Evolutionary conservation across 1,140 invertebrate genomes (phyloP), one percentile per base, ranked within the genome.

Genomic region (Coptotermes formosanus): DNA sequence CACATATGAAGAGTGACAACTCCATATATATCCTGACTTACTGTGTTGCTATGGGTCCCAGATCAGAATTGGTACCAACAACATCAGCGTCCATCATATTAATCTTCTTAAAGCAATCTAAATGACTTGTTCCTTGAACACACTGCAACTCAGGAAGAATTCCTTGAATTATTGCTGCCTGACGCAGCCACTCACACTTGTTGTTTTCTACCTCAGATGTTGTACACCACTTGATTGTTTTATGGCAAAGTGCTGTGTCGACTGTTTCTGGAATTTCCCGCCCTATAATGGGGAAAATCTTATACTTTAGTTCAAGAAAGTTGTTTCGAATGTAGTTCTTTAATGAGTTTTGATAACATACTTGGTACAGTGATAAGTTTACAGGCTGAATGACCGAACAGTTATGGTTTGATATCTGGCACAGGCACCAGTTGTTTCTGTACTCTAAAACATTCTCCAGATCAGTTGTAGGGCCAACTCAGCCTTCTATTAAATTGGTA

Each of bases 11-110:
- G 38, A 38, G 38, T 38, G 38, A 38, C 38, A 38, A 38, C 38
- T 38, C 4, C 19, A 21, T 55, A 55, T 55, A 55, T 55, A 55
- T 55, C 48, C 48, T 19, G 7, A 91, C 91, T 92, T 91, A 96
- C 93, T 93, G 91, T 89, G 95, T 93, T n/a, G 94, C 94, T 45
- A 94, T 90, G 88, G 94, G 95, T 82, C 95, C 94, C 87, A 94
- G 94, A 88, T 95, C 95, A 0, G 95, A 93, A 81, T 95, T 94
- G 2, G 94, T 90, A 3, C 92, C 92, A 25, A 95, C 93, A 85
- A 96, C 91, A 89, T 97, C 95, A n/a, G 94, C 93, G 11, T 91
- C 87, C 23, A 92, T 90, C 8, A 92, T 90, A 45, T 91, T 90
- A 44, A 96, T 93, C 85, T 92, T 91, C 0, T 90, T 88, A 85